Base-by-base conservation (phyloP, 2,888 invertebrate genomes). In the Cephus runcator region DNA sequence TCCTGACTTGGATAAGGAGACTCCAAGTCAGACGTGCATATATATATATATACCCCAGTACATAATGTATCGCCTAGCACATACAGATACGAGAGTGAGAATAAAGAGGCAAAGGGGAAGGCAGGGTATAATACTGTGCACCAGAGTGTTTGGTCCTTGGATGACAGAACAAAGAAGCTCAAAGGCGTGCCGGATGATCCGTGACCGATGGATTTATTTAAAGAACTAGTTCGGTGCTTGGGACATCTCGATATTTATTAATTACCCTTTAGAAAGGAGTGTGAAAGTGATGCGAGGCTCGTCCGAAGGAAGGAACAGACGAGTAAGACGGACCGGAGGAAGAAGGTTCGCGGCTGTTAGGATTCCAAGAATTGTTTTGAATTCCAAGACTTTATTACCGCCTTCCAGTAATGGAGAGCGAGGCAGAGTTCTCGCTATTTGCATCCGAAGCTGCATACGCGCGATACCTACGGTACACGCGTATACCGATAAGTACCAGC, bases 91-190 rank as follows among this genome's bases (percentile, higher is more conserved):
- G 36, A 81, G 73, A 75, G 74, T 74, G 12, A 68, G 75, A 76
- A 68, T 75, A 77, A 75, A 73, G 76, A 56, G 79, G 77, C 81
- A 73, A 77, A 74, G 77, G 4, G 75, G 40, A 71, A 68, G 34
- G 69, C 75, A 76, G 40, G 75, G 68, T 34, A 76, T 30, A 40
- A 73, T 68, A 69, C 75, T 76, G 80, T 79, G 81, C 82, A 84
- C 86, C 86, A 87, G 86, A 86, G 84, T 85, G 84, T 86, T 88
- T 85, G 84, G 83, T 81, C 84, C 84, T 84, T 83, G 81, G 84
- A 84, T 85, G 82, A 85, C 83, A 84, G 85, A 85, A 87, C 85
- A 86, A 87, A 88, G 87, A 80, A 76, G 77, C 75, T 73, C 56
- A 78, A 76, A 69, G 76, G 73, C 75, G 71, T 73, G 75, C 69